Evolutionary conservation across 2,113 vertebrate species (phyloP).

Genomic region (Nothobranchius kuhntae): DNA sequence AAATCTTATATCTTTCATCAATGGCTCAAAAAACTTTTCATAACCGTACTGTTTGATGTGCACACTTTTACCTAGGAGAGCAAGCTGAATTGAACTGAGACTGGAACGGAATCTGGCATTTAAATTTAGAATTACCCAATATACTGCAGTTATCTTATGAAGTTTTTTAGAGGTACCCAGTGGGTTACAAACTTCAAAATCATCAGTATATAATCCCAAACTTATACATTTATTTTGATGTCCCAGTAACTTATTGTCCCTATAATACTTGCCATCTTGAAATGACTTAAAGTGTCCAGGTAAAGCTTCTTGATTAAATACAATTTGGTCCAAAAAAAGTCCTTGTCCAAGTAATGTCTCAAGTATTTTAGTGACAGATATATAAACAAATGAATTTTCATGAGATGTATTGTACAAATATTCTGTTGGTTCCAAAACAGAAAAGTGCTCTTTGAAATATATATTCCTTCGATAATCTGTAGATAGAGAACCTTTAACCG

Average conservation of each 20-base stretch:
- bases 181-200: not conserved
- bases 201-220: not conserved
- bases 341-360: not conserved
- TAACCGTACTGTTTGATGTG: not conserved
- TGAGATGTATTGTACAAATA: not conserved
- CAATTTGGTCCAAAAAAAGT: not conserved
- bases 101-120: not conserved
- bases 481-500: not conserved
- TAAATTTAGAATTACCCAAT: slow-evolving; percentile 45
- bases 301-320: slow-evolving; percentile 12
- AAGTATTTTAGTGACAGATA: slow-evolving; percentile 8
- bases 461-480: slow-evolving; percentile 1
- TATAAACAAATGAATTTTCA: not conserved
- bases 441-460: slow-evolving; percentile 10
- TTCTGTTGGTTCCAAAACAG: slow-evolving; percentile 5
- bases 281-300: not conserved
- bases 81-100: not conserved
- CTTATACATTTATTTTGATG: too few relatives aligned
- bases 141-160: slow-evolving; percentile 40
- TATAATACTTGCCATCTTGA: slow-evolving; percentile 8
- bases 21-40: not conserved
- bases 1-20: not conserved
- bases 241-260: too few relatives aligned
- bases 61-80: not conserved
- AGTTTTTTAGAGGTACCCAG: slow-evolving; percentile 35